A percentile compares a stretch with the other conserved stretches of the same genome.
phyloP scores from a whole-genome alignment of 2,797 vertebrate genomes.

The Hylomyscus alleni region DNA sequence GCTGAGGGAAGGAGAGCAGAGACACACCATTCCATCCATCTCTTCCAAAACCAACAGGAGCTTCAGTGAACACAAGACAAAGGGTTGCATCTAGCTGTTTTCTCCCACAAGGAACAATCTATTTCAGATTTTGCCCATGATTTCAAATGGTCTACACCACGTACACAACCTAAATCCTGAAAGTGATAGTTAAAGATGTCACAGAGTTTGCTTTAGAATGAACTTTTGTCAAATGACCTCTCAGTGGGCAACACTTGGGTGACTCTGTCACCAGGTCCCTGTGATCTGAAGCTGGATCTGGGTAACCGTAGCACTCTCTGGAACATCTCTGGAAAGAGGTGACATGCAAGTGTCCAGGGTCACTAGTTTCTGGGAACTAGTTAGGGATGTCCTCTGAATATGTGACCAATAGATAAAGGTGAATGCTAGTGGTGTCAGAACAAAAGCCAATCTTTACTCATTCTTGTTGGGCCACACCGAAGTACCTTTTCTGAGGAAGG shows the following conservation, averaged over 20 bases:
- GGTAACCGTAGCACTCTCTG: too few species aligned
- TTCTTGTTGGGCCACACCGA: background rate
- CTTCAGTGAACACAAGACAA: background rate
- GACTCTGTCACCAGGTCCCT: background rate
- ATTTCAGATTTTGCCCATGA: fast-evolving
- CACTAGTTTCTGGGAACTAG: background rate
- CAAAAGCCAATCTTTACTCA: fast-evolving
- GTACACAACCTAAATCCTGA: background rate
- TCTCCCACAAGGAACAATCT: background rate
- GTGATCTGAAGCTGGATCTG: background rate
- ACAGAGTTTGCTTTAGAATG: background rate
- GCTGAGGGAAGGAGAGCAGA: background rate
- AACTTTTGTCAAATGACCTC: background rate
- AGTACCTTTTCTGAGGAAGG: background rate
- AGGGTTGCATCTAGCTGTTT: fast-evolving
- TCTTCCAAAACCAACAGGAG: background rate
- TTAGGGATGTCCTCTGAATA: background rate
- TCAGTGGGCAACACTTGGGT: fast-evolving
- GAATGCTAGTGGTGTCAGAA: background rate
- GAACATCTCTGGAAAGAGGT: background rate
- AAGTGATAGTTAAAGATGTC: background rate
- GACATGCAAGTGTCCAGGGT: background rate
- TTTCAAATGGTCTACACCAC: fast-evolving
- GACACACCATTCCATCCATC: background rate
- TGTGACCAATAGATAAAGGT: background rate